Conservation (phyloP, 2,113 vertebrate species). For the Bettongia penicillata region DNA sequence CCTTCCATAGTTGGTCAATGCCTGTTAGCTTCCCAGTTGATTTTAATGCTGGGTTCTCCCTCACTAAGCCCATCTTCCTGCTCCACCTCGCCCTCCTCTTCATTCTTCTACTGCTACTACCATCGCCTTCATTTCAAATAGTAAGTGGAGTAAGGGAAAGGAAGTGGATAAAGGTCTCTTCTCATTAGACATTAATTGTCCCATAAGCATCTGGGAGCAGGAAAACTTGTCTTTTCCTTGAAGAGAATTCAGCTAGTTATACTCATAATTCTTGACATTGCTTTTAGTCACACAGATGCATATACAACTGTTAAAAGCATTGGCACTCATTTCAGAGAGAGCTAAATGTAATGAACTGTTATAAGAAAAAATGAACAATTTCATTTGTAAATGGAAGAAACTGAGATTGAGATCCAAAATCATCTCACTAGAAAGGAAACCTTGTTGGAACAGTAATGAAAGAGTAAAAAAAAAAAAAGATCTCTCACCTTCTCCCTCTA, state of each 20-base stretch:
- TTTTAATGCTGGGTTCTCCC: neutral
- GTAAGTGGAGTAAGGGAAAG: neutral
- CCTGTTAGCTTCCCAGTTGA: neutral
- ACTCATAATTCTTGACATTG: conserved; percentile 56
- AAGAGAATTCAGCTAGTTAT: conserved; percentile 23
- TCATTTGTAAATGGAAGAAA: conserved; percentile 25
- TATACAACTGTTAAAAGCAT: neutral
- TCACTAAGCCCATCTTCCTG: neutral
- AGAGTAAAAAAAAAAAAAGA: neutral
- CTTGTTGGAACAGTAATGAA: neutral
- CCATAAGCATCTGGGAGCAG: conserved; percentile 27
- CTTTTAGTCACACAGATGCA: neutral
- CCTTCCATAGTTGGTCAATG: neutral
- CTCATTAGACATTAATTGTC: conserved; percentile 1
- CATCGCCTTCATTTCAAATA: conserved; percentile 13
- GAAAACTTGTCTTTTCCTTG: neutral
- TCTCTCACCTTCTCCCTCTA: neutral
- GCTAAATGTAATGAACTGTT: conserved; percentile 32
- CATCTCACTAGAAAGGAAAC: conserved; percentile 7
- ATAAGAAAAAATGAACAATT: neutral
- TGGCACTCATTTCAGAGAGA: conserved; percentile 29
- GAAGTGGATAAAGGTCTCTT: conserved; percentile 15
- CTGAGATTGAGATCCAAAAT: conserved; percentile 8
- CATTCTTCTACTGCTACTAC: neutral
- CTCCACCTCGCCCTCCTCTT: neutral